Percentiles rank a stretch among this genome's conserved stretches.
These are phyloP conservation scores for Tadarida brasiliensis DNA, from an alignment of 2,797 vertebrate genomes.

Conservation along the genomic window DNA sequence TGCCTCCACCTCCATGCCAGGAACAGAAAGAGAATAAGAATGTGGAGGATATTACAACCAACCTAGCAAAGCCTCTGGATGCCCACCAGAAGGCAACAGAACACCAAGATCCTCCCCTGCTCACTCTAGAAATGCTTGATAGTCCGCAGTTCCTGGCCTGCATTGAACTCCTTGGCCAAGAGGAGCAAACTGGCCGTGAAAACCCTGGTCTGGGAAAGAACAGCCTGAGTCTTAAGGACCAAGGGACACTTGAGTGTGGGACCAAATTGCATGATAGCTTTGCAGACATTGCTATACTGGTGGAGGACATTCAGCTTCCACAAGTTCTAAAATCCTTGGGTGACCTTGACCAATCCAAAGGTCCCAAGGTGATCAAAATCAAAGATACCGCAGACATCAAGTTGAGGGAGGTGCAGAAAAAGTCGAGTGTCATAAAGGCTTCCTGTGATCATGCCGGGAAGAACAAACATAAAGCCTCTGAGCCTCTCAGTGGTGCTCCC, in stretches of 20 bases:
- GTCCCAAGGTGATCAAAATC: too few relatives aligned
- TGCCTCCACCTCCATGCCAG: neutral
- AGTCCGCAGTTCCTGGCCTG: neutral
- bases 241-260: neutral
- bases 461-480: too few relatives aligned
- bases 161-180: neutral
- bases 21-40: conserved; percentile 1
- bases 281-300: too few relatives aligned
- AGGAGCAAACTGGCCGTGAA: neutral
- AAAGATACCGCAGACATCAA: too few relatives aligned
- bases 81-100: neutral
- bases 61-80: conserved; percentile 7
- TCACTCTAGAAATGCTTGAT: conserved; percentile 28
- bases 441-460: too few relatives aligned
- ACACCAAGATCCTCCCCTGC: neutral
- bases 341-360: too few relatives aligned
- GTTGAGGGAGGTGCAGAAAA: too few relatives aligned
- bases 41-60: neutral
- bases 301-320: too few relatives aligned
- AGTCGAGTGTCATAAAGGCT: too few relatives aligned
- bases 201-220: neutral
- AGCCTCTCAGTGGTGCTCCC: too few relatives aligned
- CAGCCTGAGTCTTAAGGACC: neutral
- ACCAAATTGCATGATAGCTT: neutral
- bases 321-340: too few relatives aligned